These are phyloP conservation scores for Fragum whitleyi DNA, from an alignment of 2,888 invertebrate species.

Conservation along the genomic window DNA sequence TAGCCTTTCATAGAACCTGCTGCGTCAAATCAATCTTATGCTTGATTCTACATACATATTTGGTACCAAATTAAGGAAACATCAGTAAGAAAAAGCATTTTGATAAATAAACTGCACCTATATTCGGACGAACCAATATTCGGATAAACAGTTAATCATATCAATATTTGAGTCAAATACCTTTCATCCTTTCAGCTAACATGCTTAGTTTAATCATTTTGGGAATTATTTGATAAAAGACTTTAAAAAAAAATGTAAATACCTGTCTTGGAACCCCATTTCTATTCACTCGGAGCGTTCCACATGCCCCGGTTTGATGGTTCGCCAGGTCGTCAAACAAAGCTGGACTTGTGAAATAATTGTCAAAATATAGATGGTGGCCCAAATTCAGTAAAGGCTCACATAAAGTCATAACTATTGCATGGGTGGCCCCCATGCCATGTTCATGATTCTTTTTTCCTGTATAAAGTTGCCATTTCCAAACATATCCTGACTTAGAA, in stretches of 20 bases:
- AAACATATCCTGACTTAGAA: constrained; percentile 23
- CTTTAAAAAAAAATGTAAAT: not conserved
- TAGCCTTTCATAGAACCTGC: too few species aligned
- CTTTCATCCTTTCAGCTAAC: too few species aligned
- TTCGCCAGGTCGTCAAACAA: constrained; percentile 9
- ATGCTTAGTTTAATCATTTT: too few species aligned
- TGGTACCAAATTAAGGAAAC: not conserved
- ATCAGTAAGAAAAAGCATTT: not conserved
- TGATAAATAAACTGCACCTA: not conserved
- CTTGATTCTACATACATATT: not conserved
- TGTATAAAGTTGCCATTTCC: constrained; percentile 38
- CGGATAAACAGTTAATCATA: not conserved
- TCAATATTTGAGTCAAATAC: too few species aligned
- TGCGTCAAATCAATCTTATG: too few species aligned
- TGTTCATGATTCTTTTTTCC: constrained; percentile 20
- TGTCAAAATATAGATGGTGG: constrained; percentile 34
- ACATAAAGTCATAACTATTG: constrained; percentile 12
- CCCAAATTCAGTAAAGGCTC: constrained; percentile 8
- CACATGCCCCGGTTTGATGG: constrained; percentile 29
- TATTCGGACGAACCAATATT: constrained; percentile 6
- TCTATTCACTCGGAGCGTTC: constrained; percentile 24
- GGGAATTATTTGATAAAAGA: too few species aligned
- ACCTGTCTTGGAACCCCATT: constrained; percentile 26
- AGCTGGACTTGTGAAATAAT: constrained; percentile 29
- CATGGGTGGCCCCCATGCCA: not conserved